Conservation (phyloP, 2,113 vertebrate genomes). For the Martes martes region DNA sequence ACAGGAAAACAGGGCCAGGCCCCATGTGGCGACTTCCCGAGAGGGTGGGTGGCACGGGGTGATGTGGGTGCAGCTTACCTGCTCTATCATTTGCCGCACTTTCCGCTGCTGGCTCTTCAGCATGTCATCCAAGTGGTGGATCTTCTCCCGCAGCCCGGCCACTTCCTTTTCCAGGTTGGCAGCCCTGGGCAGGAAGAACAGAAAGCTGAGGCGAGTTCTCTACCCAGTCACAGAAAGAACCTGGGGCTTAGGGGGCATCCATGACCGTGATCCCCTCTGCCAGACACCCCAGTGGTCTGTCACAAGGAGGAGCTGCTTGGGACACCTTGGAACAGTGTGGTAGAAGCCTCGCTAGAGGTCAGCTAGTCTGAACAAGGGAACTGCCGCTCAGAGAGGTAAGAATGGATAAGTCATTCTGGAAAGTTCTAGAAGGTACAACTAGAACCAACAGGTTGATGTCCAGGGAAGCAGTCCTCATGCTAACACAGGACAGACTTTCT, state of each 20-base stretch:
- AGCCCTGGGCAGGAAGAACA: slow-evolving; percentile 77
- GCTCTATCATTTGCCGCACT: slow-evolving; percentile 96
- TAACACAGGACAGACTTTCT: not conserved
- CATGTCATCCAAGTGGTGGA: slow-evolving; percentile 97
- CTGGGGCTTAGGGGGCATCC: not conserved
- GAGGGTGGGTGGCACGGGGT: not conserved
- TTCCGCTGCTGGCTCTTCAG: slow-evolving; percentile 96
- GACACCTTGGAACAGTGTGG: not conserved
- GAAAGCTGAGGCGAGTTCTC: not conserved
- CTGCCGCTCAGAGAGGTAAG: not conserved
- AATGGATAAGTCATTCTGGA: not conserved
- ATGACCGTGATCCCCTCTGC: not conserved
- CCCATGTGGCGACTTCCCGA: too few relatives aligned
- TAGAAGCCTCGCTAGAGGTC: not conserved
- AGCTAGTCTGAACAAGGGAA: not conserved
- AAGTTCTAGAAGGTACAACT: not conserved
- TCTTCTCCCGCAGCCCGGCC: slow-evolving; percentile 92
- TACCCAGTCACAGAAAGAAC: not conserved
- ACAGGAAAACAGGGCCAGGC: not conserved
- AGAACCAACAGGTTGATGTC: not conserved
- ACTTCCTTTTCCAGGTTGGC: slow-evolving; percentile 92
- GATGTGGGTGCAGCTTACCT: slow-evolving; percentile 81
- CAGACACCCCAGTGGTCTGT: not conserved
- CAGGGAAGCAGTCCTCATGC: not conserved
- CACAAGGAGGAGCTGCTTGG: not conserved